Evolutionary conservation across 2,113 vertebrate genomes (phyloP), one percentile per base, ranked within the genome.

Genomic region (Xiphophorus couchianus): DNA sequence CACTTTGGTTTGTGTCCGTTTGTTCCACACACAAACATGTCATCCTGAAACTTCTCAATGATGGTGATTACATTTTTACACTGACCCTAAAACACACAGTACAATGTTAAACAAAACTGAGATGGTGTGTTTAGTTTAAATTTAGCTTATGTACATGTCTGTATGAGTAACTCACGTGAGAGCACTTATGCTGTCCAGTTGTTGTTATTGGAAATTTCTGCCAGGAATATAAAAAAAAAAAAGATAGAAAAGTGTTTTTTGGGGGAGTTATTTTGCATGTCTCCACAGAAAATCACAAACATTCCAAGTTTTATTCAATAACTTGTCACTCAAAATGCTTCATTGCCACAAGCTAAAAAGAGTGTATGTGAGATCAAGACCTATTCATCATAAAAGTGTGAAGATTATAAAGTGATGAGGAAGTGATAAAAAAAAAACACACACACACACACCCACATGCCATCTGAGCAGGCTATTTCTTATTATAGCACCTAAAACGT

Each of bases 1-100:
- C 94, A 95, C 65, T 17, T 73, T 2, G 93, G 93, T 1, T 70
- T 74, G 12, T 64, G 17, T 84, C 90, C 91, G 42, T 93, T 94
- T 1, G 93, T 93, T 2, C 93, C 94, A 66, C 94, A 95, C 22
- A 94, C 92, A 69, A 94, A 91, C 28, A 92, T 14, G 14, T 35
- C 68, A 29, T 90, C 80, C 60, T 93, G 78, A 37, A 94, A 91
- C 69, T 77, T 86, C 71, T 94, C 90, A 27, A 95, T 93, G 29
- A 94, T 82, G 1, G 93, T 95, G 54, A 94, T 83, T 9, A 89
- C 81, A 69, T 93, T 91, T 74, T 86, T 35, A 89, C 92, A 92
- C 1, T 72, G 12, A 2, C 17, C 84, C 94, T 95, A 28, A n/a
- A 76, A 76, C 44, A 77, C 51, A 90, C 29, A 83, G 5, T 0